Percentiles rank a stretch among this genome's conserved stretches.
These are phyloP conservation scores for Piscicola geometra DNA, from an alignment of 2,888 invertebrate species.

Conservation along the genomic window DNA sequence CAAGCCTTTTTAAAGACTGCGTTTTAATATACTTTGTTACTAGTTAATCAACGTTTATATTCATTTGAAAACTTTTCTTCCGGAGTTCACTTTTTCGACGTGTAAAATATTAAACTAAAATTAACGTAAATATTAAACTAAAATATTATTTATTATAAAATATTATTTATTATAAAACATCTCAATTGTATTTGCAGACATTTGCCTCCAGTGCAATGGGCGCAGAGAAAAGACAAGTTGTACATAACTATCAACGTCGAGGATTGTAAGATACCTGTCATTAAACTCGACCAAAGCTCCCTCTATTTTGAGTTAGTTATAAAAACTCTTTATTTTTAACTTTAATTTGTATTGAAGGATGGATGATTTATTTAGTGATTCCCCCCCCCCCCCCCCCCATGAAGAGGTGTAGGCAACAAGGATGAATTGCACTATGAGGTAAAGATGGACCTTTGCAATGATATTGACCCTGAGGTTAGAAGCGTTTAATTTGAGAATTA, in stretches of 20 bases:
- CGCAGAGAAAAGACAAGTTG: conserved; percentile 76
- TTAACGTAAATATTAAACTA: not conserved
- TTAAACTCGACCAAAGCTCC: conserved; percentile 64
- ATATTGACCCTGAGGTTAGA: conserved; percentile 63
- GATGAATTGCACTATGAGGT: conserved; percentile 81
- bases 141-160: too few species aligned
- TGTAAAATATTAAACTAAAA: not conserved
- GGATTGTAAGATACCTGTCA: conserved; percentile 71
- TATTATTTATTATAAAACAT: not conserved
- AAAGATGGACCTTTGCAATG: conserved; percentile 75
- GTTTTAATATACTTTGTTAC: too few species aligned
- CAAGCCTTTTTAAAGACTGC: too few species aligned
- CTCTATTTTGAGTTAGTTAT: conserved; percentile 67
- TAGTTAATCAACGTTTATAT: too few species aligned
- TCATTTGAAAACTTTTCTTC: not conserved
- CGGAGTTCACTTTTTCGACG: not conserved
- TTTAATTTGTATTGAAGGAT: not conserved
- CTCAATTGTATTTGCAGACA: conserved; percentile 6
- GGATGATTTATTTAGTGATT: not conserved
- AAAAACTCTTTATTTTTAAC: not conserved
- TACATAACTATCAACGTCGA: conserved; percentile 86
- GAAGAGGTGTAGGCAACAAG: conserved; percentile 72
- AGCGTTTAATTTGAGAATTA: not conserved
- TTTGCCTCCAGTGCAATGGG: conserved; percentile 80
- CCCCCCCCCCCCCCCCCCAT: conserved; percentile 29